These are phyloP conservation scores for Ophraella communa DNA, from an alignment of 2,888 invertebrate species.

Conservation along the genomic window DNA sequence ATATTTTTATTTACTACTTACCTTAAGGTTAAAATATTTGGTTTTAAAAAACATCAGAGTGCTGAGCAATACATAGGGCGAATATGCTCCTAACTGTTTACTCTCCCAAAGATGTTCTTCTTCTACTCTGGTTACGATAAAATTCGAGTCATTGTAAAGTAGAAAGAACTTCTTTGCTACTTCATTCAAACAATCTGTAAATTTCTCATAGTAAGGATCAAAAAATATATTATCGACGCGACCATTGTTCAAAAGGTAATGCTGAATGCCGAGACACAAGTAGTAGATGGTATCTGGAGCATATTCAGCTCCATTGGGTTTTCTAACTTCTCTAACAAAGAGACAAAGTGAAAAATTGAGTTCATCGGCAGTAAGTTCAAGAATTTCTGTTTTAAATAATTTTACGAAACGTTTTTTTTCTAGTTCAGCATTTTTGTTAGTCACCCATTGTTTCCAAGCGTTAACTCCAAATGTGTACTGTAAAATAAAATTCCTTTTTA, in stretches of 20 bases:
- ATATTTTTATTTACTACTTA: no score
- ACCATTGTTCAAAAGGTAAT: slow-evolving; percentile 91
- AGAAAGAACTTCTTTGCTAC: slow-evolving; percentile 85
- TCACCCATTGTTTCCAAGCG: slow-evolving; percentile 95
- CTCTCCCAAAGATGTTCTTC: slow-evolving; percentile 97
- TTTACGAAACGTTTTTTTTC: slow-evolving; percentile 81
- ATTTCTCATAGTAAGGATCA: slow-evolving; percentile 90
- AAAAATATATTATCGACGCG: slow-evolving; percentile 96
- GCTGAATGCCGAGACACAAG: slow-evolving; percentile 92
- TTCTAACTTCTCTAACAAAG: slow-evolving; percentile 91
- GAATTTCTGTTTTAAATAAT: slow-evolving; percentile 85
- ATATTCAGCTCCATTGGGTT: slow-evolving; percentile 91
- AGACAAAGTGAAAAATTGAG: slow-evolving; percentile 87
- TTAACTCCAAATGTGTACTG: slow-evolving; percentile 92
- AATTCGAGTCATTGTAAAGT: slow-evolving; percentile 84
- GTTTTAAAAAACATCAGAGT: slow-evolving; percentile 97
- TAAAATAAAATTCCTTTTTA: no score
- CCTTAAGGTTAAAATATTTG: slow-evolving; percentile 93
- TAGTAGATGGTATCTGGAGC: slow-evolving; percentile 95
- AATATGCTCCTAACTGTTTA: slow-evolving; percentile 93
- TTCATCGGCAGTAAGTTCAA: slow-evolving; percentile 89
- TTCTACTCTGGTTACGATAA: slow-evolving; percentile 90
- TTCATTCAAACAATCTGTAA: slow-evolving; percentile 90
- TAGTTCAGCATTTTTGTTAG: slow-evolving; percentile 84
- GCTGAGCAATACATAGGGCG: slow-evolving; percentile 90